Conservation (phyloP, 2,113 vertebrate genomes). For the Rhea americana region DNA sequence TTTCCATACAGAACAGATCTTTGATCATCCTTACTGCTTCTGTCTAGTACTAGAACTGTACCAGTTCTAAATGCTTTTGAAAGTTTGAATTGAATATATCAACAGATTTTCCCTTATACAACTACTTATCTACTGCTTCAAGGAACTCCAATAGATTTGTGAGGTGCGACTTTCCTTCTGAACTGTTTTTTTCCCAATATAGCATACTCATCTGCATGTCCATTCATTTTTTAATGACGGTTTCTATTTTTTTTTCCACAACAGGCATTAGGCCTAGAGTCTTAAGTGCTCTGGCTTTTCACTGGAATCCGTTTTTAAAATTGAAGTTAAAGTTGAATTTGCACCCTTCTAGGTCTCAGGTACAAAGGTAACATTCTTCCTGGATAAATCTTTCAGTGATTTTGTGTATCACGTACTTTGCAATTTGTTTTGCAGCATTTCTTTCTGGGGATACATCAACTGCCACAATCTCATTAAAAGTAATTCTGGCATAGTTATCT, state of each 20-base stretch:
- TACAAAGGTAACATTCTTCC: not conserved
- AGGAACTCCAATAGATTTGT: not conserved
- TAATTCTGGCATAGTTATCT: accelerated
- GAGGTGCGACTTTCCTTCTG: not conserved
- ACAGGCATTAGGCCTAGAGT: not conserved
- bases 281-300: not conserved
- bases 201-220: accelerated
- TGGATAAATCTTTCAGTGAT: not conserved
- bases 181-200: not conserved
- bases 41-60: not conserved
- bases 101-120: not conserved
- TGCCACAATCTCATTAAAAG: not conserved
- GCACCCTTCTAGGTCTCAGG: not conserved
- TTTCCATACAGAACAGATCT: not conserved
- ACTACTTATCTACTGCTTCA: not conserved
- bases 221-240: not conserved
- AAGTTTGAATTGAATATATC: not conserved
- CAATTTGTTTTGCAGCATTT: not conserved
- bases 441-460: not conserved
- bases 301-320: not conserved
- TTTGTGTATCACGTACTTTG: not conserved
- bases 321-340: not conserved
- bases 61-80: not conserved
- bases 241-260: not conserved
- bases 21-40: not conserved